These are phyloP conservation scores for Podarcis muralis DNA, from an alignment of 2,113 vertebrate species.

Conservation along the genomic window DNA sequence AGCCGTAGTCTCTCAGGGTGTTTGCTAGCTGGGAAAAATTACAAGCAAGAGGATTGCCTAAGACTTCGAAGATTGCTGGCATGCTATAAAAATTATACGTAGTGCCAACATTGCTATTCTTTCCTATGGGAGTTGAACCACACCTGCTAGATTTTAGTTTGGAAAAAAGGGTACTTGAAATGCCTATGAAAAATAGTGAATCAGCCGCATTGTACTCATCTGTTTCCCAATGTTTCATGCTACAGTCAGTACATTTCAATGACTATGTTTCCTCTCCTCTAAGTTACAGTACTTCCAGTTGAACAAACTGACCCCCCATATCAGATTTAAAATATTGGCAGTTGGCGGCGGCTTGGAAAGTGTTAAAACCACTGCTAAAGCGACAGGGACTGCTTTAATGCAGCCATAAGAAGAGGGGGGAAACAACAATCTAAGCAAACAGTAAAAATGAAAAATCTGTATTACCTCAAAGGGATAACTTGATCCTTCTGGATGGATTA, in stretches of 20 bases:
- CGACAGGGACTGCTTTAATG: neutral
- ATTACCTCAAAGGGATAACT: constrained; percentile 90
- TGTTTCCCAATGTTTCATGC: neutral
- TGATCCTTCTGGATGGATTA: constrained; percentile 88
- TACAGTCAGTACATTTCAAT: no score
- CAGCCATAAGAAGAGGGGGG: constrained; percentile 19
- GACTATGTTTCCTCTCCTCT: constrained; percentile 7
- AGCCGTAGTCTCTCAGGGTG: no score
- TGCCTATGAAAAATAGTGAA: neutral
- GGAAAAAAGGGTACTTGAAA: neutral
- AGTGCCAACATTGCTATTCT: neutral
- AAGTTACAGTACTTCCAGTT: neutral
- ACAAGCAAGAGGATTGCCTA: neutral
- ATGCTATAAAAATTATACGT: neutral
- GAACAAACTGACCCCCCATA: neutral
- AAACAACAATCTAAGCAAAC: constrained; percentile 34
- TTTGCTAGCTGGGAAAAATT: no score
- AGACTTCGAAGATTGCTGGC: neutral
- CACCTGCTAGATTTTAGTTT: neutral
- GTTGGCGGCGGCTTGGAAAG: neutral
- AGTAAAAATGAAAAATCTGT: constrained; percentile 25
- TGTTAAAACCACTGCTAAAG: neutral
- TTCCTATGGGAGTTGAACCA: neutral
- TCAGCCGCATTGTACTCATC: neutral
- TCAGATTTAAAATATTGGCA: constrained; percentile 17